Evolutionary conservation across 1,140 invertebrate species (phyloP).

Genomic region (Bombyx mandarina): DNA sequence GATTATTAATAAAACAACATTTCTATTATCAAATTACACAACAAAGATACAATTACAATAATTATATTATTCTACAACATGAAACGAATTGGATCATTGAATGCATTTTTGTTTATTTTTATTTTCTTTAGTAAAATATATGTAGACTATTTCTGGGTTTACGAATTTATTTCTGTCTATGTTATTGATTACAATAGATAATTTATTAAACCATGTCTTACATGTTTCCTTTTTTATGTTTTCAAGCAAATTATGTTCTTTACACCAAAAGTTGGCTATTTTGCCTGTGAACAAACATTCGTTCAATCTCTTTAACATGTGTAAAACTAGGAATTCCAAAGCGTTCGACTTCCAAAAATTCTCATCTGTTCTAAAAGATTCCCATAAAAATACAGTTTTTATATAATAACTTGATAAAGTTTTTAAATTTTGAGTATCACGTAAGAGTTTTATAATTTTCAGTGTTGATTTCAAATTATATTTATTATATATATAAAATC

Average conservation of each 20-base stretch:
- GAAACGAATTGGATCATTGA: no score
- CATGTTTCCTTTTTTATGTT: constrained; percentile 30
- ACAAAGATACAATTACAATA: no score
- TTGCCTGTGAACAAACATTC: constrained; percentile 18
- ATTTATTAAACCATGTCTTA: constrained; percentile 29
- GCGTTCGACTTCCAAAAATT: constrained; percentile 29
- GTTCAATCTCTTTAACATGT: constrained; percentile 31
- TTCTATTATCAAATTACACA: no score
- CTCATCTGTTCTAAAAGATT: constrained; percentile 16
- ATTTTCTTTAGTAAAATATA: constrained; percentile 20
- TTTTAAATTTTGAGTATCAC: constrained; percentile 33
- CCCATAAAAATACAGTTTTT: constrained; percentile 41
- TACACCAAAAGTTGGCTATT: constrained; percentile 37
- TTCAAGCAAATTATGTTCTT: constrained; percentile 28
- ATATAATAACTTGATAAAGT: constrained; percentile 38
- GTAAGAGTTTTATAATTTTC: constrained; percentile 31
- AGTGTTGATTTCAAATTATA: constrained; percentile 34
- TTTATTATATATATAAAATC: constrained; percentile 20
- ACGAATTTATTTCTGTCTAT: constrained; percentile 20
- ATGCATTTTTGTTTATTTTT: no score
- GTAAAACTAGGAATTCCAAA: constrained; percentile 23
- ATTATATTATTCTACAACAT: no score
- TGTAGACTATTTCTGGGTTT: constrained; percentile 19
- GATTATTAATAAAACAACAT: no score
- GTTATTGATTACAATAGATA: constrained; percentile 23